A percentile compares a stretch with the other conserved stretches of the same genome.
phyloP scores from a whole-genome alignment of 1,140 invertebrate genomes.

The Cryptotermes secundus region DNA sequence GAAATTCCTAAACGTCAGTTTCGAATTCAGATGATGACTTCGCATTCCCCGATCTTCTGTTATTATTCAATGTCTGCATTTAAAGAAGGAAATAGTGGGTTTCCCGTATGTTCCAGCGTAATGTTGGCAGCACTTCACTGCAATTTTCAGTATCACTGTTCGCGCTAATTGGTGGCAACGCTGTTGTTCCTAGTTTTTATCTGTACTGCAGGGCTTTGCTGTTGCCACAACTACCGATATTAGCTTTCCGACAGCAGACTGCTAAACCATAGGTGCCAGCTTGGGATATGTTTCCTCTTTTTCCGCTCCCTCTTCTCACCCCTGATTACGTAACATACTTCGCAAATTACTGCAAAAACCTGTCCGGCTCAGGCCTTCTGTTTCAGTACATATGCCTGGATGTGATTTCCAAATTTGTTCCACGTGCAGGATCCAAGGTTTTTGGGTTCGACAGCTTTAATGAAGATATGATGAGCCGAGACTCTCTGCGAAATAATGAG shows the following conservation, averaged over 20 bases:
- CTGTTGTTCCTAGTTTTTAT: neutral
- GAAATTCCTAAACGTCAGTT: no score
- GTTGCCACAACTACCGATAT: neutral
- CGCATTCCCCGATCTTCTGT: no score
- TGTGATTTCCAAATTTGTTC: neutral
- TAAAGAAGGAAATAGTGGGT: no score
- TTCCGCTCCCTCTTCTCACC: neutral
- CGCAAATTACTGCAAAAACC: slow-evolving; percentile 8
- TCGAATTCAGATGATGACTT: no score
- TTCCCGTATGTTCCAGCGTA: neutral
- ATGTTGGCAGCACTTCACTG: neutral
- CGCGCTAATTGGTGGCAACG: neutral
- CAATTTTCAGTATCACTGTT: neutral
- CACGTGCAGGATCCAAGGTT: neutral
- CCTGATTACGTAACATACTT: neutral
- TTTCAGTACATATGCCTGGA: neutral
- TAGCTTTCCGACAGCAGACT: neutral
- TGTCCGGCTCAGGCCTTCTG: neutral
- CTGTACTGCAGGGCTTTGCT: neutral
- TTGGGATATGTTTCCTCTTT: neutral
- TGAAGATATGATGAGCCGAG: neutral
- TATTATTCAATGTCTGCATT: no score
- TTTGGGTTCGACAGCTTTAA: neutral
- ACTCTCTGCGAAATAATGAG: neutral
- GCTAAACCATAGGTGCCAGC: neutral